A percentile compares a stretch with the other conserved stretches of the same genome.
These are phyloP conservation scores for Sarcophilus harrisii DNA, from an alignment of 2,797 vertebrate species.

Conservation along the genomic window DNA sequence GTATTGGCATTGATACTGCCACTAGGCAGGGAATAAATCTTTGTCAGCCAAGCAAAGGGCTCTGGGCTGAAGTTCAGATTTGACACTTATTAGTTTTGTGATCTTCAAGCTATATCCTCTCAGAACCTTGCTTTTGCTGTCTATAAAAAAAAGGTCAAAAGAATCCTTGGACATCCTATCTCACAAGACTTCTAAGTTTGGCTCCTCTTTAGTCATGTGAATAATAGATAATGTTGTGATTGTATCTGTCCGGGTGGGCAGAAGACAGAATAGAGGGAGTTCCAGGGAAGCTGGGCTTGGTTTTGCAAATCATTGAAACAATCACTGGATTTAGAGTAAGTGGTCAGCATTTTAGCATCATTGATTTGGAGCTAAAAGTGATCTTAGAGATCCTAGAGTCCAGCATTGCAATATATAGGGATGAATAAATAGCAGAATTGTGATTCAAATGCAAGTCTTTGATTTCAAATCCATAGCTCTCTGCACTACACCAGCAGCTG, in stretches of 20 bases:
- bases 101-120: neutral
- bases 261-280: neutral
- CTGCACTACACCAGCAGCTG: neutral
- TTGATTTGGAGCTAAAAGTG: neutral
- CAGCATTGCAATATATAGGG: neutral
- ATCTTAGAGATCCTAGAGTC: neutral
- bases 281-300: neutral
- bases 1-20: neutral
- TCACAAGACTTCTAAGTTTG: neutral
- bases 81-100: neutral
- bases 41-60: neutral
- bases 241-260: neutral
- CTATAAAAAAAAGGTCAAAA: neutral
- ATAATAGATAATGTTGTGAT: neutral
- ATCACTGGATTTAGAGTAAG: neutral
- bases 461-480: neutral
- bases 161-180: neutral
- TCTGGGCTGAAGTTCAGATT: neutral
- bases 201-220: neutral
- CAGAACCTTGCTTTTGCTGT: neutral
- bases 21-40: neutral
- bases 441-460: neutral
- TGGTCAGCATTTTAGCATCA: neutral
- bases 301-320: neutral
- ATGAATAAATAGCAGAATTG: neutral